phyloP scores from a whole-genome alignment of 2,888 invertebrate species.

The Coecobrya sp. region DNA sequence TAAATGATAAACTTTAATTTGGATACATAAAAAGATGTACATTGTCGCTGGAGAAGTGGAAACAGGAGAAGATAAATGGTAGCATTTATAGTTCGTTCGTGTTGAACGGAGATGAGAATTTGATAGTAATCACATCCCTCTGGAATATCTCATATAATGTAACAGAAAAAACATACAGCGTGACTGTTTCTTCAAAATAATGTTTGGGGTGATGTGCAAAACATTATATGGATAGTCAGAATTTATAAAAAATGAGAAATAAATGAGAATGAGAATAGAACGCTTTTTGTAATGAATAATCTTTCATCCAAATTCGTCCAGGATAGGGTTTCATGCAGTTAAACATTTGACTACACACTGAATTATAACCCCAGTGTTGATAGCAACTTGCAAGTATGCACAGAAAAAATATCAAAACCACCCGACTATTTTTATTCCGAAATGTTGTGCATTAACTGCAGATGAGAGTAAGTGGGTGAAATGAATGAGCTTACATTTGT shows the following conservation, averaged over 20 bases:
- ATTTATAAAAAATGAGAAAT: not conserved
- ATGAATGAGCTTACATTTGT: not conserved
- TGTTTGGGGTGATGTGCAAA: too few species aligned
- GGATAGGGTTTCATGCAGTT: not conserved
- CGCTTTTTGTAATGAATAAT: not conserved
- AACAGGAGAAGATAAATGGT: too few species aligned
- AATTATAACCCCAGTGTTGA: slow-evolving; percentile 17
- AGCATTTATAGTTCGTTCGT: too few species aligned
- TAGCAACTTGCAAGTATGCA: not conserved
- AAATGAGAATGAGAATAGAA: not conserved
- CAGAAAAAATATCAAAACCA: not conserved
- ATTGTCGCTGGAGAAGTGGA: too few species aligned
- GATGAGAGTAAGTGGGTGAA: not conserved
- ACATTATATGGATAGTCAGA: too few species aligned
- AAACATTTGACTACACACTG: not conserved
- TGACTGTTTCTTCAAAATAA: too few species aligned
- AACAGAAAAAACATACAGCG: too few species aligned
- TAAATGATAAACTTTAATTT: too few species aligned
- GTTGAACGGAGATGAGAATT: too few species aligned
- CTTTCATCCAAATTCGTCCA: not conserved
- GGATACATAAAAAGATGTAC: too few species aligned
- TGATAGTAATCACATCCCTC: too few species aligned
- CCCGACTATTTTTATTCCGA: not conserved
- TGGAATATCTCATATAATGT: too few species aligned
- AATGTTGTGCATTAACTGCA: not conserved